Conservation (phyloP, 2,888 invertebrate species). For the Stenotaenia linearis region DNA sequence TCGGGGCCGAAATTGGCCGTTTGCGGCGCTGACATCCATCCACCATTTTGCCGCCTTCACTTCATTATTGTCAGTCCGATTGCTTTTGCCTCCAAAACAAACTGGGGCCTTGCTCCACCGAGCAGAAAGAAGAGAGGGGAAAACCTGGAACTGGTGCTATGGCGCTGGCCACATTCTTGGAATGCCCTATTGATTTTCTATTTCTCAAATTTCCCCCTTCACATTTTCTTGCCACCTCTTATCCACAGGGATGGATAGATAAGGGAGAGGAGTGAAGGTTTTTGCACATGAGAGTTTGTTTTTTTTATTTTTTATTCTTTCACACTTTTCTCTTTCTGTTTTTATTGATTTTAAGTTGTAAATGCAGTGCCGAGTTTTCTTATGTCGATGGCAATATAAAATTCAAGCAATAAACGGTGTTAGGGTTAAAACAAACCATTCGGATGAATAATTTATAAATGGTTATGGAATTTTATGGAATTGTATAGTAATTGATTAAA, state of each 20-base stretch:
- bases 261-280: neutral
- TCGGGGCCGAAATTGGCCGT: conserved; percentile 19
- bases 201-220: conserved; percentile 26
- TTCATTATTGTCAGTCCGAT: conserved; percentile 26
- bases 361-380: neutral
- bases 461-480: neutral
- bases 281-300: neutral
- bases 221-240: conserved; percentile 26
- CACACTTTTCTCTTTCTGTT: neutral
- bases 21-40: conserved; percentile 16
- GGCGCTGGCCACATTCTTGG: conserved; percentile 22
- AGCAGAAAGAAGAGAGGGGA: conserved; percentile 21
- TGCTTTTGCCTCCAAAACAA: conserved; percentile 24
- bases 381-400: neutral
- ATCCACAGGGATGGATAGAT: conserved; percentile 24
- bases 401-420: neutral
- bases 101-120: conserved; percentile 24
- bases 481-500: neutral
- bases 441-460: neutral
- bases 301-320: conserved; percentile 14
- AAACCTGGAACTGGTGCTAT: neutral
- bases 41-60: conserved; percentile 26
- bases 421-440: neutral
- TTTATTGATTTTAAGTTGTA: conserved; percentile 3
- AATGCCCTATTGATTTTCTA: conserved; percentile 23